phyloP scores from a whole-genome alignment of 2,888 invertebrate species.

The Agapostemon virescens region DNA sequence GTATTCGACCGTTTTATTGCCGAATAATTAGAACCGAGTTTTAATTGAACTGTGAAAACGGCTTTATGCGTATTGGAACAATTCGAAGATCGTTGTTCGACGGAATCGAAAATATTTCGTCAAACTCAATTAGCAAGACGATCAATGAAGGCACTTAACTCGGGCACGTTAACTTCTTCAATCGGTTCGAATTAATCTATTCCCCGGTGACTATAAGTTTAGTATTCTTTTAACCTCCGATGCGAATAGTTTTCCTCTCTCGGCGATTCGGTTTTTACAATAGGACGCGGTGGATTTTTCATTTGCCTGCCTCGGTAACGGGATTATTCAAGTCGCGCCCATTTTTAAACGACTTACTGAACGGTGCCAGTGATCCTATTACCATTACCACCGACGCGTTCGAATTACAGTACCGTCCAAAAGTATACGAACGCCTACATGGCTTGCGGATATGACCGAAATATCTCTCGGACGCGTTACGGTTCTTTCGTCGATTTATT shows the following conservation, averaged over 20 bases:
- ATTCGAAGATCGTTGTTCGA: neutral
- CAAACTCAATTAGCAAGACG: neutral
- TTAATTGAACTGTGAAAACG: neutral
- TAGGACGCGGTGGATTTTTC: neutral
- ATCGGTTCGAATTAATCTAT: neutral
- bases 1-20: neutral
- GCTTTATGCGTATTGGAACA: neutral
- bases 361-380: slow-evolving; percentile 11
- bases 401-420: slow-evolving; percentile 28
- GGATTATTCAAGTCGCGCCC: slow-evolving; percentile 5
- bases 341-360: slow-evolving; percentile 14
- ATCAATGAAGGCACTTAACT: neutral
- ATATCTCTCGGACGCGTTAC: neutral
- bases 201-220: neutral
- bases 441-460: slow-evolving; percentile 4
- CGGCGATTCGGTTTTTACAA: neutral
- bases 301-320: neutral
- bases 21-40: neutral
- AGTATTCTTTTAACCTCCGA: neutral
- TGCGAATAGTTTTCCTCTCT: neutral
- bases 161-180: neutral
- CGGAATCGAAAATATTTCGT: slow-evolving; percentile 1
- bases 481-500: neutral
- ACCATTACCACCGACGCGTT: slow-evolving; percentile 18
- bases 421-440: slow-evolving; percentile 10